Percentiles rank a stretch among this genome's conserved stretches.
These are phyloP conservation scores for Athene noctua DNA, from an alignment of 2,113 vertebrate species.

Conservation along the genomic window DNA sequence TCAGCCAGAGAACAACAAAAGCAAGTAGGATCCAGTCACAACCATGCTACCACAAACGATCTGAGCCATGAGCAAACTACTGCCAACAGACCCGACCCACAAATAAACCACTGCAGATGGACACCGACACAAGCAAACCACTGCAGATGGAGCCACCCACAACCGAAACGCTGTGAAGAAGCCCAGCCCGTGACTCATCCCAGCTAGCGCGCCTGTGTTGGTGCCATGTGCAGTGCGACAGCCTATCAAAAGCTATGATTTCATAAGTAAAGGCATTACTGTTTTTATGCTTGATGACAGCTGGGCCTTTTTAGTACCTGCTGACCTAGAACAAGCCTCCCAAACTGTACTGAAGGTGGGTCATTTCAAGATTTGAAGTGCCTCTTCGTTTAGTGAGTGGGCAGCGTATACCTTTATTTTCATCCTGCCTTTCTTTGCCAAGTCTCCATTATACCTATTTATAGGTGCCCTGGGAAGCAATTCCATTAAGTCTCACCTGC, in stretches of 20 bases:
- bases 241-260: constrained; percentile 49
- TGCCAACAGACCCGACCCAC: not conserved
- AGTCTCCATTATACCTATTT: constrained; percentile 30
- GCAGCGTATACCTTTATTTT: not conserved
- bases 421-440: not conserved
- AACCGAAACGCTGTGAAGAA: not conserved
- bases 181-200: constrained; percentile 23
- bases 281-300: constrained; percentile 41
- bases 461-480: constrained; percentile 5
- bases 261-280: constrained; percentile 11
- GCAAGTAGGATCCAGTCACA: not conserved
- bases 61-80: not conserved
- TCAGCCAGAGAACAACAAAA: not conserved
- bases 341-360: not conserved
- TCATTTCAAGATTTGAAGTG: constrained; percentile 12
- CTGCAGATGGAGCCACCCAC: constrained; percentile 48
- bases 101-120: not conserved
- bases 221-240: not conserved
- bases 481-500: not conserved
- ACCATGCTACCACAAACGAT: not conserved
- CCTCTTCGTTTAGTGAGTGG: not conserved
- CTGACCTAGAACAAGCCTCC: constrained; percentile 59
- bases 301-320: constrained; percentile 50
- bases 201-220: not conserved
- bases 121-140: not conserved